phyloP scores from a whole-genome alignment of 2,888 invertebrate genomes.

The Isoperla grammatica region DNA sequence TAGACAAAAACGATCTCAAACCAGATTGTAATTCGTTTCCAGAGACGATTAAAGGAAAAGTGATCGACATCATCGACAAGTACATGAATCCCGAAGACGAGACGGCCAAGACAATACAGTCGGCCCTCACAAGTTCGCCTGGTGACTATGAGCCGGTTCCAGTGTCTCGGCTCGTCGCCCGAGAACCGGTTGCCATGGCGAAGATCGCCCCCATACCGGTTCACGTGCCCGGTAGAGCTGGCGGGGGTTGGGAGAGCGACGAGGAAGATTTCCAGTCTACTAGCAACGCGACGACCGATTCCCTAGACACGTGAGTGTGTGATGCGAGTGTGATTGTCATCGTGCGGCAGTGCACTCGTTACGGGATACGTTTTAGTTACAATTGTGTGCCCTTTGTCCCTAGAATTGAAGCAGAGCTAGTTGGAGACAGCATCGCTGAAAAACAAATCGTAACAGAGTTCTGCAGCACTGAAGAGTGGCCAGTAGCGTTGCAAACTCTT shows the following conservation, averaged over 20 bases:
- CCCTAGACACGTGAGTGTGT: constrained; percentile 20
- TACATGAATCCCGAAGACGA: constrained; percentile 24
- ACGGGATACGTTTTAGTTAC: too few relatives aligned
- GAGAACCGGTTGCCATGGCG: too few relatives aligned
- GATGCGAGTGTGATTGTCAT: too few relatives aligned
- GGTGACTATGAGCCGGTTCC: constrained; percentile 27
- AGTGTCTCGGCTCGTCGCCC: not conserved
- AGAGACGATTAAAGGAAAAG: constrained; percentile 27
- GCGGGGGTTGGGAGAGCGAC: constrained; percentile 35
- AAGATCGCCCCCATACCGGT: constrained; percentile 16
- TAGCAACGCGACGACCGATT: constrained; percentile 21
- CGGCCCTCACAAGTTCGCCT: constrained; percentile 24
- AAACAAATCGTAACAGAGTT: constrained; percentile 22
- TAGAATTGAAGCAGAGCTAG: constrained; percentile 16
- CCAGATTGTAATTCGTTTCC: not conserved
- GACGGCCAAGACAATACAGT: constrained; percentile 19
- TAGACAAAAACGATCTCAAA: too few relatives aligned
- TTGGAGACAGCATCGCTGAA: constrained; percentile 14
- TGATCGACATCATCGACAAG: constrained; percentile 25
- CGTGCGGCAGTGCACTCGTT: too few relatives aligned
- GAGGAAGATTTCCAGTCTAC: constrained; percentile 25
- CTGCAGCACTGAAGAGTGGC: constrained; percentile 21
- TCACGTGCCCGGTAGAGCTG: constrained; percentile 34
- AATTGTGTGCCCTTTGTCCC: not conserved
- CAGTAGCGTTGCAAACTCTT: constrained; percentile 19